Conservation (phyloP, 2,888 invertebrate genomes). For the Agrenia bidenticulata region DNA sequence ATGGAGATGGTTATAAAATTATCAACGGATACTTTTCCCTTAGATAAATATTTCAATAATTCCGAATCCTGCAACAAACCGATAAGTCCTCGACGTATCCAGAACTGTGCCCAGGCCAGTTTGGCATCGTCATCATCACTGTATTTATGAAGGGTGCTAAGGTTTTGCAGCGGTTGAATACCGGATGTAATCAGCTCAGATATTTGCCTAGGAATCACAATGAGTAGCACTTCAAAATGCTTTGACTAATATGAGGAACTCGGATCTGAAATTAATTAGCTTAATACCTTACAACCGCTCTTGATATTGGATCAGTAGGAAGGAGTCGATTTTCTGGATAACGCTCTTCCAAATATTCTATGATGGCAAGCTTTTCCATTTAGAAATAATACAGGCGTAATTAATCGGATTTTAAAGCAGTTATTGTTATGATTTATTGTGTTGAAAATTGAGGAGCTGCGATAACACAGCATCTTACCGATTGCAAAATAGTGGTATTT, state of each 20-base stretch:
- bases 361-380: constrained; percentile 69
- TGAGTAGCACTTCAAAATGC: too few relatives aligned
- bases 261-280: too few relatives aligned
- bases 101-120: constrained; percentile 89
- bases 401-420: neutral
- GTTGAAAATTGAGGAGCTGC: too few relatives aligned
- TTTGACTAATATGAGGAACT: too few relatives aligned
- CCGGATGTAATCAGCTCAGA: constrained; percentile 89
- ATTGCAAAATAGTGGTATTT: constrained; percentile 61
- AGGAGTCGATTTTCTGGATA: constrained; percentile 80
- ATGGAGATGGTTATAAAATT: too few relatives aligned
- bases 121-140: constrained; percentile 76
- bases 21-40: too few relatives aligned
- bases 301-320: constrained; percentile 82
- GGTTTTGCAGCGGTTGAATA: constrained; percentile 94
- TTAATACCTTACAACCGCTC: constrained; percentile 78
- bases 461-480: constrained; percentile 64
- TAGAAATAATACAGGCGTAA: neutral
- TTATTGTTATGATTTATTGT: too few relatives aligned
- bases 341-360: constrained; percentile 94
- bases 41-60: too few relatives aligned
- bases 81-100: constrained; percentile 83
- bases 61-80: constrained; percentile 60
- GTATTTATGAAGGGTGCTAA: constrained; percentile 75
- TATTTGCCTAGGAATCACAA: constrained; percentile 82